Base-by-base conservation (phyloP, 92 coral and sea anemone genomes). In the Bergia sp. region DNA sequence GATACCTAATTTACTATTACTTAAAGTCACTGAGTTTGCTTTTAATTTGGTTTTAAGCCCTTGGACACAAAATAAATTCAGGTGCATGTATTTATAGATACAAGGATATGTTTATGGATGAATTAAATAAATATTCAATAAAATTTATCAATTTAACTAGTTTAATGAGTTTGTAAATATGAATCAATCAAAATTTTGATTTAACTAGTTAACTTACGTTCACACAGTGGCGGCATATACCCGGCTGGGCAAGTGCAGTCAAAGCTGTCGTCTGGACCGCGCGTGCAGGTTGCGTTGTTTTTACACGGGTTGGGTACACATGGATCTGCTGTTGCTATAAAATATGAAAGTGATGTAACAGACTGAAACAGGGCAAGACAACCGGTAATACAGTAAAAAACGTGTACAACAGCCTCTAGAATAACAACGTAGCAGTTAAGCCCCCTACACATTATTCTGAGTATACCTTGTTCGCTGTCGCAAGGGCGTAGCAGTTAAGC, bases 221-320 rank as follows among this genome's bases (percentile, higher is more conserved):
- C 90, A 66, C 99, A 96, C 49, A 95, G 83, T 6, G 99, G 99
- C 5, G 98, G 98, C 23, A 86, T 85, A 75, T 88, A 96, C 12
- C 96, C 99, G 12, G 93, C 89, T 1, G 93, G 93, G 79, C 99
- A 96, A 74, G 69, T 75, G 77, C 99, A 96, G 37, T 96, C 99
- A 90, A 91, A 96, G 88, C 99, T 96, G 29, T 88, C 93, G 57
- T 93, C 99, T 11, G 95, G 94, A 9, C 96, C 99, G 37, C 57
- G 91, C 4, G 80, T 90, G 76, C 99, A 96, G 9, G 97, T 95
- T 12, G 91, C 99, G 79, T 95, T 91, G 89, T 96, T 95, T 40
- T 88, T 84, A 80, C 99, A 96, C 20, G 99, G 99, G 66, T 92
- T 96, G 43, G 96, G 99, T 61, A 82, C 73, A 85, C 99, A 96